Evolutionary conservation across 2,888 invertebrate species (phyloP).

Genomic region (Tetheella fluctuosa): DNA sequence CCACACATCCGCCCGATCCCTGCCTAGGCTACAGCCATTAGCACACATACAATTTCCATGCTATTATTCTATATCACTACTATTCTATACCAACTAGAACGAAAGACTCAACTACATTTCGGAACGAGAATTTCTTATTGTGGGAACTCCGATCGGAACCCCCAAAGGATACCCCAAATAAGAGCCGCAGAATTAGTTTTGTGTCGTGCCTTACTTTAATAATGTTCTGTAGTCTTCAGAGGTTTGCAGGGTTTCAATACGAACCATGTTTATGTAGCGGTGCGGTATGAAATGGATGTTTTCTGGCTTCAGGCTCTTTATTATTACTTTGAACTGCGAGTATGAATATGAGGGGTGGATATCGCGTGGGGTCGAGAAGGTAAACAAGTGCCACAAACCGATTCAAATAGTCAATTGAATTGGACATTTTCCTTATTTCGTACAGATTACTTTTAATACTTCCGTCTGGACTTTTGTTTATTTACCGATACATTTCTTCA

Average conservation of each 20-base stretch:
- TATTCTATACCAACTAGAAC: conserved; percentile 42
- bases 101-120: conserved; percentile 46
- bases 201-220: conserved; percentile 77
- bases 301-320: conserved; percentile 83
- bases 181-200: conserved; percentile 76
- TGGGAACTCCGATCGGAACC: conserved; percentile 52
- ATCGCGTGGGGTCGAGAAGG: conserved; percentile 66
- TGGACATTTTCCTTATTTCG: conserved; percentile 61
- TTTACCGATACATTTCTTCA: conserved; percentile 16
- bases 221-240: conserved; percentile 75
- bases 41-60: conserved; percentile 53
- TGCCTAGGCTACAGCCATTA: conserved; percentile 58
- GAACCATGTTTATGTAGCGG: conserved; percentile 70
- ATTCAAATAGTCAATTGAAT: conserved; percentile 71
- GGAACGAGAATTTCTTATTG: conserved; percentile 53
- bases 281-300: conserved; percentile 79
- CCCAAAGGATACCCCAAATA: conserved; percentile 67
- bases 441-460: conserved; percentile 47
- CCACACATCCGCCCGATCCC: conserved; percentile 57
- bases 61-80: conserved; percentile 45
- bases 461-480: background rate
- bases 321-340: conserved; percentile 78
- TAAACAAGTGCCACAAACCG: conserved; percentile 77
- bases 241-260: conserved; percentile 70
- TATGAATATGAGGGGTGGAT: conserved; percentile 61